Percentiles rank a stretch among this genome's conserved stretches.
Evolutionary conservation across 1,140 invertebrate genomes (phyloP).

Genomic region (Sinonovacula constricta): DNA sequence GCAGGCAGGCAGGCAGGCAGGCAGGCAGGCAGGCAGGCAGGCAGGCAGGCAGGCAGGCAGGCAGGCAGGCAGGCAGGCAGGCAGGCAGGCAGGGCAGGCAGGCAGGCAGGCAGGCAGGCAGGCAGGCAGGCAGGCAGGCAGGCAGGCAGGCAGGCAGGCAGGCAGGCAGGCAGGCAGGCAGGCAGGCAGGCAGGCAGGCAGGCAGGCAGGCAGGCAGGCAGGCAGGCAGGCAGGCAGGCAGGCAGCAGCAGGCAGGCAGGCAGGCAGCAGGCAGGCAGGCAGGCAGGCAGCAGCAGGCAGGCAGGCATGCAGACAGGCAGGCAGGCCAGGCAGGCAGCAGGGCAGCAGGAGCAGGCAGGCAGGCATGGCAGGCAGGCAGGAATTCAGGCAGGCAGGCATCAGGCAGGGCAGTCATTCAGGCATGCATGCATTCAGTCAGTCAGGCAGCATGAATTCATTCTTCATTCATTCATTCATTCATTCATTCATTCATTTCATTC

Average conservation of each 20-base stretch:
- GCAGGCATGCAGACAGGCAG: too few species aligned
- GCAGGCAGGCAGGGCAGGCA: too few species aligned
- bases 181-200: constrained; percentile 23
- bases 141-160: constrained; percentile 30
- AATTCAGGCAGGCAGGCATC: constrained; percentile 29
- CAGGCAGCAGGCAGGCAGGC: too few species aligned
- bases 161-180: constrained; percentile 23
- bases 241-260: constrained; percentile 23
- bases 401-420: constrained; percentile 16
- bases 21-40: constrained; percentile 34
- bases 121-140: constrained; percentile 41
- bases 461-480: too few species aligned
- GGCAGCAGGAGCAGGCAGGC: constrained; percentile 11
- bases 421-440: constrained; percentile 28
- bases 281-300: constrained; percentile 23
- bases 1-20: constrained; percentile 23
- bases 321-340: constrained; percentile 2
- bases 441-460: too few species aligned
- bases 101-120: constrained; percentile 42
- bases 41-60: constrained; percentile 34
- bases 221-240: constrained; percentile 23
- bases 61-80: constrained; percentile 41
- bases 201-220: constrained; percentile 23
- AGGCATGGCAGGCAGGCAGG: constrained; percentile 32
- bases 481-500: too few species aligned